A percentile compares a stretch with the other conserved stretches of the same genome.
Conservation (phyloP, 2,797 vertebrate species). For the Anabas testudineus region DNA sequence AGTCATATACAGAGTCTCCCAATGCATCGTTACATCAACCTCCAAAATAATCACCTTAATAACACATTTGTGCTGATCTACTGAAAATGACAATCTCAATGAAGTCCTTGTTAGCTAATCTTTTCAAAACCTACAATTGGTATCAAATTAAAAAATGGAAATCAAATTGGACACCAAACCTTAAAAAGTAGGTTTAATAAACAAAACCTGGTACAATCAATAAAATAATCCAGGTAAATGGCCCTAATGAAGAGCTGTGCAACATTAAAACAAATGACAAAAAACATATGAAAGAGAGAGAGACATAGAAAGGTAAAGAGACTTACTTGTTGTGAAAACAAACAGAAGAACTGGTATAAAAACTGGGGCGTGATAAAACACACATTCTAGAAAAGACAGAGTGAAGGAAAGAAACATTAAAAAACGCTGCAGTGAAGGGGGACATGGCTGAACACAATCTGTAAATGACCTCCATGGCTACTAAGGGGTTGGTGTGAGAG, state of each 20-base stretch:
- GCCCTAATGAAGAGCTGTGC: not conserved
- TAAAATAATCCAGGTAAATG: not conserved
- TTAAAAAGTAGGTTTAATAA: not conserved
- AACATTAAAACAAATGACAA: slow-evolving; percentile 34
- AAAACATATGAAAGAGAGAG: slow-evolving; percentile 15
- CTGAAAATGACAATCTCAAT: too few species aligned
- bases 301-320: slow-evolving; percentile 39
- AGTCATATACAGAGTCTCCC: not conserved
- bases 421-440: slow-evolving; percentile 29
- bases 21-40: not conserved
- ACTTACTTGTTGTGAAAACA: slow-evolving; percentile 99
- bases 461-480: not conserved
- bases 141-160: not conserved
- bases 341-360: slow-evolving; percentile 99
- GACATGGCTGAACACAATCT: not conserved
- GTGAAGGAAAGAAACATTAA: slow-evolving; percentile 58
- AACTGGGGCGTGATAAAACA: slow-evolving; percentile 99
- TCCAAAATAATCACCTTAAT: too few species aligned
- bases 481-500: not conserved
- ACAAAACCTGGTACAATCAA: not conserved
- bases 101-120: not conserved
- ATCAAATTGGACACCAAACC: not conserved
- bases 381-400: slow-evolving; percentile 94
- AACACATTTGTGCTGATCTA: too few species aligned
- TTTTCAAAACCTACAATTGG: not conserved